Base-by-base conservation (phyloP, 2,113 vertebrate species). In the Brachirus orientalis region DNA sequence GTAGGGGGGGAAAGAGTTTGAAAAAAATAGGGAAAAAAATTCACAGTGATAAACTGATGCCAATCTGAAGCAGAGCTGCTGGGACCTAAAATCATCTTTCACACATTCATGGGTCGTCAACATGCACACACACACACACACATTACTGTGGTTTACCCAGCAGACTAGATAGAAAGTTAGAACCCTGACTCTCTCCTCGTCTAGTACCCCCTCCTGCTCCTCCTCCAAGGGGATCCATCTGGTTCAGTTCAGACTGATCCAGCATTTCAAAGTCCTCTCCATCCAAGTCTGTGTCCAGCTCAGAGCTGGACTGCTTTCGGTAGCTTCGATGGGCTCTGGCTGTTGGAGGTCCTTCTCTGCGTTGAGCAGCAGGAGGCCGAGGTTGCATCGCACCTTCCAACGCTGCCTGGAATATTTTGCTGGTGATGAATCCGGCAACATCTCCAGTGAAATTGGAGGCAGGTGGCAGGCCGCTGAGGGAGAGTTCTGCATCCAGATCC, bases 231-330 rank as follows among this genome's bases (percentile, higher is more conserved):
- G 96, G 94, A 93, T 99, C 97, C 93, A 98, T 89, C 90, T 97
- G 96, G 90, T 92, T 97, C 77, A 99, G 93, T 92, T 98, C 96
- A 0, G 96, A 98, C 87, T 99, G 97, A 92, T 98, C 97, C 90
- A 99, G 91, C 92, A 99, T 94, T 91, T 98, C 98, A 94, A 98
- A 99, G 90, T 98, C 97, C 85, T 98, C 97, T 35, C 93, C 94
- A 35, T 98, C 97, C 8, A 92, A 94, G 41, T 99, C 98, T 3
- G 95, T 97, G 93, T 99, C 98, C 87, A 96, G 90, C 86, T 99
- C 97, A 0, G 94, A 97, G 92, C 95, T 97, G 73, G 93, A 95
- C 2, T 94, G 93, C 64, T 93, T 94, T 37, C 94, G 94, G 54
- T 92, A 92, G 67, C 90, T 91, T 4, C 87, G 77, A 17, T 63